Percentiles rank a stretch among this genome's conserved stretches.
phyloP scores from a whole-genome alignment of 2,888 invertebrate species.

The Aproaerema taeniolella region DNA sequence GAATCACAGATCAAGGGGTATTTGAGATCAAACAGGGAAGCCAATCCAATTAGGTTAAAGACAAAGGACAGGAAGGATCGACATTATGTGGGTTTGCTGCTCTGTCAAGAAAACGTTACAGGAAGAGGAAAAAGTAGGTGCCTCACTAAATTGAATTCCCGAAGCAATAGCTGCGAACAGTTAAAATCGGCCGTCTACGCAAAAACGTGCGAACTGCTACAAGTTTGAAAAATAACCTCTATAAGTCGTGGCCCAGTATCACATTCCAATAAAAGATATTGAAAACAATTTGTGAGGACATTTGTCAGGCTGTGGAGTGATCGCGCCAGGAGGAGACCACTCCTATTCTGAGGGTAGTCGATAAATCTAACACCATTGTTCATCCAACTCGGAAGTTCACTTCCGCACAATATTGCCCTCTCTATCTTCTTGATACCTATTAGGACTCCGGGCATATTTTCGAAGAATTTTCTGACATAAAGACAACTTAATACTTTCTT shows the following conservation, averaged over 20 bases:
- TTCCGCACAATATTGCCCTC: not conserved
- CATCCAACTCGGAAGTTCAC: not conserved
- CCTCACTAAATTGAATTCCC: slow-evolving; percentile 3
- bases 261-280: slow-evolving; percentile 42
- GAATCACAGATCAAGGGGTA: no score
- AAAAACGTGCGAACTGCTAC: slow-evolving; percentile 13
- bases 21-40: no score
- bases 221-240: slow-evolving; percentile 29
- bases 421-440: not conserved
- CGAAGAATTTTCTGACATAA: no score
- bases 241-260: slow-evolving; percentile 35
- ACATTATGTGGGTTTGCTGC: not conserved
- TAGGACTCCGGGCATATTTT: no score
- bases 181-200: slow-evolving; percentile 2
- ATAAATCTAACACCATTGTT: slow-evolving; percentile 7
- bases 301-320: slow-evolving; percentile 24
- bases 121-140: not conserved
- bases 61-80: not conserved
- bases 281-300: slow-evolving; percentile 42
- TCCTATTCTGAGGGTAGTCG: not conserved
- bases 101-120: not conserved
- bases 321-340: not conserved
- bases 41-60: not conserved
- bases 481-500: not conserved
- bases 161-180: not conserved